A percentile compares a stretch with the other conserved stretches of the same genome.
These are phyloP conservation scores for Poeciliopsis infans DNA, from an alignment of 2,797 vertebrate species.

Conservation along the genomic window DNA sequence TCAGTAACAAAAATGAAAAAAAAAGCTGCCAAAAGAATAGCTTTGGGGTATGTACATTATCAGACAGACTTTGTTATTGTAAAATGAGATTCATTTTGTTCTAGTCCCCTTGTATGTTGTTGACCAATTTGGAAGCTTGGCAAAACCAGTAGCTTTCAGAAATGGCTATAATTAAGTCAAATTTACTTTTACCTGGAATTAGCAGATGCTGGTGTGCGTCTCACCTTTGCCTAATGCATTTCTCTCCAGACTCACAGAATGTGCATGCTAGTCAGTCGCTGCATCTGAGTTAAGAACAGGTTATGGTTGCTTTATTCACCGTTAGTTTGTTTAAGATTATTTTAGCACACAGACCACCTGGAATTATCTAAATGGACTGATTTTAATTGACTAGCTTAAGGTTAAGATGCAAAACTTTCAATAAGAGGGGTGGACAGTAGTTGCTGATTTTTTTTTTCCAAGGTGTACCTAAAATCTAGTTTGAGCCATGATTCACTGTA, in stretches of 20 bases:
- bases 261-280: conserved; percentile 20
- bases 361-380: conserved; percentile 29
- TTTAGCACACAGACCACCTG: conserved; percentile 37
- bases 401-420: conserved; percentile 26
- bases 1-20: conserved; percentile 50
- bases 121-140: conserved; percentile 62
- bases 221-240: conserved; percentile 14
- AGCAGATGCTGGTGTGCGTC: conserved; percentile 9
- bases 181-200: conserved; percentile 69
- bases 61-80: conserved; percentile 51
- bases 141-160: conserved; percentile 45
- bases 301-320: conserved; percentile 37
- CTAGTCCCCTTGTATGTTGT: conserved; percentile 51
- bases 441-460: conserved; percentile 23
- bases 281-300: conserved; percentile 3
- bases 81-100: conserved; percentile 60
- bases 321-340: conserved; percentile 34
- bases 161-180: conserved; percentile 59
- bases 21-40: conserved; percentile 35
- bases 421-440: not conserved
- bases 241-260: conserved; percentile 9
- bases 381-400: conserved; percentile 28
- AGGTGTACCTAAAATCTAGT: conserved; percentile 14
- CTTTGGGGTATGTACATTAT: conserved; percentile 39
- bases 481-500: not conserved